A percentile compares a stretch with the other conserved stretches of the same genome.
Conservation (phyloP, 2,888 invertebrate species). For the Cabera pusaria region DNA sequence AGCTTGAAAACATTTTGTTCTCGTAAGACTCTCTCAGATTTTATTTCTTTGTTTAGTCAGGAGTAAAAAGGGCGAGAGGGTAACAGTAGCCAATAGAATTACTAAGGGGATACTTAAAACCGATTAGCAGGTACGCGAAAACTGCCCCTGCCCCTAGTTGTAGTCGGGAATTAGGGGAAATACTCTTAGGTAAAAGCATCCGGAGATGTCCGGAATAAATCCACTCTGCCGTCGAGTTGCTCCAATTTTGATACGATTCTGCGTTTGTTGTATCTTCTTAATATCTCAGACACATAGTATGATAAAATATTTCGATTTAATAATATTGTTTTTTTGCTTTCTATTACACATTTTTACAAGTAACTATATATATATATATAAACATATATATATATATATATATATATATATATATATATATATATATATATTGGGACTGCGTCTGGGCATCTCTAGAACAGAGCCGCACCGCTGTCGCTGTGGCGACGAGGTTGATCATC, state of each 20-base stretch:
- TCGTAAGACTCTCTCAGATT: constrained; percentile 27
- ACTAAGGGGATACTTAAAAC: constrained; percentile 33
- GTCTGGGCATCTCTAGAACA: no score
- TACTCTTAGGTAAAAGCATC: constrained; percentile 25
- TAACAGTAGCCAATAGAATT: constrained; percentile 35
- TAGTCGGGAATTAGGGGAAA: constrained; percentile 18
- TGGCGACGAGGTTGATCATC: no score
- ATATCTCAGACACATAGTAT: no score
- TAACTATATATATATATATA: no score
- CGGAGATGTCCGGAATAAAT: constrained; percentile 10
- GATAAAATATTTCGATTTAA: no score
- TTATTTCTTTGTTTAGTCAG: constrained; percentile 38
- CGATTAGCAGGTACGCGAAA: constrained; percentile 33
- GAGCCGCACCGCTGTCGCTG: no score
- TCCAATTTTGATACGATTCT: constrained; percentile 20
- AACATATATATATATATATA: no score
- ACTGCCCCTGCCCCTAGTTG: constrained; percentile 15
- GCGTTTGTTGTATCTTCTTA: no score
- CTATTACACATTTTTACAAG: no score
- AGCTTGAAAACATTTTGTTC: constrained; percentile 17
- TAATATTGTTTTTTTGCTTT: no score
- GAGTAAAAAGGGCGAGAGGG: constrained; percentile 31
- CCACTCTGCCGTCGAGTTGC: constrained; percentile 10
- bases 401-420: no score
- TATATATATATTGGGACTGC: no score